These are phyloP conservation scores for Pinna nobilis DNA, from an alignment of 1,140 invertebrate genomes.

Conservation along the genomic window DNA sequence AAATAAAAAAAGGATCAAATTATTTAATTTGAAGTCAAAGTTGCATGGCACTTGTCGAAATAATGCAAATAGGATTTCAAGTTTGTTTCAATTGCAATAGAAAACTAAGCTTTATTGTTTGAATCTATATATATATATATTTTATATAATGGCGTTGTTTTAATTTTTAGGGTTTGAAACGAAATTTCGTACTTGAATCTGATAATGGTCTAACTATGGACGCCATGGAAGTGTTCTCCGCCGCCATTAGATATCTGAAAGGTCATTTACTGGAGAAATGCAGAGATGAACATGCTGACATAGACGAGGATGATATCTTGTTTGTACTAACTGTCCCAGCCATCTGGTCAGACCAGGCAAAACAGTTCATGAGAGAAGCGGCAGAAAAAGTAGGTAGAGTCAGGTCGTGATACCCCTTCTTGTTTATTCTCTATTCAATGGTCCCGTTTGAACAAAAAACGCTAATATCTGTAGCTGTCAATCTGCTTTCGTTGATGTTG, in stretches of 20 bases:
- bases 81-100: no score
- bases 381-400: neutral
- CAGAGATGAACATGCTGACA: neutral
- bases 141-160: neutral
- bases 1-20: no score
- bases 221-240: constrained; percentile 21
- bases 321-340: constrained; percentile 28
- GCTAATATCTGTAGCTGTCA: no score
- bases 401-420: neutral
- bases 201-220: constrained; percentile 1
- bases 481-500: no score
- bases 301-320: neutral
- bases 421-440: neutral
- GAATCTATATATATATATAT: no score
- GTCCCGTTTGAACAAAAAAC: no score
- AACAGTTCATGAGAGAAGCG: constrained; percentile 26
- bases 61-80: no score
- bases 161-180: constrained; percentile 3
- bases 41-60: no score
- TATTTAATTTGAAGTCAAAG: no score
- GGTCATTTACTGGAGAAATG: neutral
- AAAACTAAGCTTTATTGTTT: no score
- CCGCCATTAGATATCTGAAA: constrained; percentile 17
- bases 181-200: constrained; percentile 1
- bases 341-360: constrained; percentile 26